Evolutionary conservation across 1,140 invertebrate genomes (phyloP).

Genomic region (Capitella teleta): DNA sequence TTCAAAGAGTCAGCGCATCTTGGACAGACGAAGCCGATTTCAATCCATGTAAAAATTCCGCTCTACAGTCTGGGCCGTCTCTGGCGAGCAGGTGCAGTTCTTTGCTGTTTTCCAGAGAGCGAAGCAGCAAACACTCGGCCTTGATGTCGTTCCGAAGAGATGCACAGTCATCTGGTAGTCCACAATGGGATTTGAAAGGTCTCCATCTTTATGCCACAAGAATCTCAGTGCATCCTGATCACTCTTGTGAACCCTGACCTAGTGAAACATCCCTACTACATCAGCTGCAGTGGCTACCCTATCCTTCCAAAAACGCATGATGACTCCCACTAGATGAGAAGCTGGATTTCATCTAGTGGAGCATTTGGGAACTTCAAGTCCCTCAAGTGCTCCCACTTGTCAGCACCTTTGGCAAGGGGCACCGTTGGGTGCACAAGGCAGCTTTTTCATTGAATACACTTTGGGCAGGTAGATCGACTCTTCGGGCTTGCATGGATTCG

Average conservation of each 20-base stretch:
- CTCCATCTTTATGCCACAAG: neutral
- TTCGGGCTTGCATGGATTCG: too few relatives aligned
- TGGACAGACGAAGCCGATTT: neutral
- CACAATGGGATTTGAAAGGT: neutral
- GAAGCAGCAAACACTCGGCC: constrained; percentile 3
- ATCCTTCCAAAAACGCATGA: constrained; percentile 9
- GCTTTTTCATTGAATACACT: too few relatives aligned
- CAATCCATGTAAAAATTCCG: constrained; percentile 8
- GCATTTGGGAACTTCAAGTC: too few relatives aligned
- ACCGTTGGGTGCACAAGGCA: too few relatives aligned
- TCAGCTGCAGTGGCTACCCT: neutral
- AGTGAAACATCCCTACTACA: constrained; percentile 3
- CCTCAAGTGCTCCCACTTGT: too few relatives aligned
- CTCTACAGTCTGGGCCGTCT: neutral
- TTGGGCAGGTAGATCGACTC: too few relatives aligned
- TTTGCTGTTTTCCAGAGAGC: neutral
- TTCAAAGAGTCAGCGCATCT: neutral
- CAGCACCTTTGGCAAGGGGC: too few relatives aligned
- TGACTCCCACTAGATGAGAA: constrained; percentile 16
- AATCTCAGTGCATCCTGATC: neutral
- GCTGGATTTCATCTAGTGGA: too few relatives aligned
- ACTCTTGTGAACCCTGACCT: too few relatives aligned
- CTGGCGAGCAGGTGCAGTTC: neutral
- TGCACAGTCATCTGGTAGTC: constrained; percentile 12
- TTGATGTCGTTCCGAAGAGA: constrained; percentile 9